Evolutionary conservation across 2,888 invertebrate species (phyloP).

Genomic region (Megastigmus dorsalis): DNA sequence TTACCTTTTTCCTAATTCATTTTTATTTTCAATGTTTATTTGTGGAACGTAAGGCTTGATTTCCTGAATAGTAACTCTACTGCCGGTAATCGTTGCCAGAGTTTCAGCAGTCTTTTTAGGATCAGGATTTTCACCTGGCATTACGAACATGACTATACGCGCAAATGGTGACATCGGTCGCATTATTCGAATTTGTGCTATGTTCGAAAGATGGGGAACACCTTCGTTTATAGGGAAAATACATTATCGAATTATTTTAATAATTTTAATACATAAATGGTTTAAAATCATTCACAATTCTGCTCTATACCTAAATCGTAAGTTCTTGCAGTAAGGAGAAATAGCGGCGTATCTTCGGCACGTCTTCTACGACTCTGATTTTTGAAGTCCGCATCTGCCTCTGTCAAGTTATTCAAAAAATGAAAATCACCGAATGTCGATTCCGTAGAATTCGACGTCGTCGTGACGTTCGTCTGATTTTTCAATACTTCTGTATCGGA

Average conservation of each 20-base stretch:
- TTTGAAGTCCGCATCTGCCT: conserved; percentile 64
- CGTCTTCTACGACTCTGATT: conserved; percentile 74
- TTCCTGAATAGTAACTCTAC: conserved; percentile 84
- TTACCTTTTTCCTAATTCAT: conserved; percentile 65
- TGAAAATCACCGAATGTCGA: conserved; percentile 35
- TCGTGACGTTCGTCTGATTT: conserved; percentile 30
- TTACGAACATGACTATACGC: conserved; percentile 87
- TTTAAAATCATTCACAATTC: not conserved
- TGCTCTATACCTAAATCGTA: conserved; percentile 82
- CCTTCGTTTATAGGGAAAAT: conserved; percentile 72
- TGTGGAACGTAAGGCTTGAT: conserved; percentile 80
- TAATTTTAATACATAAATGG: not conserved
- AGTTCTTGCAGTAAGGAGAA: conserved; percentile 84
- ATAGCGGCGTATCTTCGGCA: conserved; percentile 76
- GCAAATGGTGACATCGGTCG: conserved; percentile 80
- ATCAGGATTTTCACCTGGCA: conserved; percentile 86
- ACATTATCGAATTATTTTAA: not conserved
- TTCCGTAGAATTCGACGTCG: not conserved
- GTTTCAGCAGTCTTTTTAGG: conserved; percentile 84
- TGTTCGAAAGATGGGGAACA: conserved; percentile 84
- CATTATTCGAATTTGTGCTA: conserved; percentile 80
- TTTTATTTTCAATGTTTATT: conserved; percentile 52
- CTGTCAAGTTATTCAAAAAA: conserved; percentile 24
- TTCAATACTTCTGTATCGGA: not conserved
- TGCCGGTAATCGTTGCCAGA: conserved; percentile 86